A percentile compares a stretch with the other conserved stretches of the same genome.
phyloP scores from a whole-genome alignment of 2,888 invertebrate genomes.

The Sesamia inferens region DNA sequence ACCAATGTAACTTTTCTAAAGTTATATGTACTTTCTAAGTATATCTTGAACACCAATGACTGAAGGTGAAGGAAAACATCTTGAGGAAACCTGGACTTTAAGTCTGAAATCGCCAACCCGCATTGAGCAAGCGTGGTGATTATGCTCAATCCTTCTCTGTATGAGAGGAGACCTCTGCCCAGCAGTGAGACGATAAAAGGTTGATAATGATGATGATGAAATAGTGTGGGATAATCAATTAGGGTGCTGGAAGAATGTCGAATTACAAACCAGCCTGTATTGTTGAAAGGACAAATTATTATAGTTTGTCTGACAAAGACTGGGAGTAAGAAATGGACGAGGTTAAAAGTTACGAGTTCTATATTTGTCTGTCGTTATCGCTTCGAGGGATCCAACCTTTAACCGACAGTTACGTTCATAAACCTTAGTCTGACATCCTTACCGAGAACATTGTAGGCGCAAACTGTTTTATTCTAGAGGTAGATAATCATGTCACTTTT shows the following conservation, averaged over 20 bases:
- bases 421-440: background rate
- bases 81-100: too few species aligned
- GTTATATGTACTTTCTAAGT: too few species aligned
- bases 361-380: background rate
- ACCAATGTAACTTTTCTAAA: too few species aligned
- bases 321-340: background rate
- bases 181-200: too few species aligned
- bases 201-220: too few species aligned
- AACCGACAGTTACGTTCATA: conserved; percentile 3
- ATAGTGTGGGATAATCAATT: too few species aligned
- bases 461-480: background rate
- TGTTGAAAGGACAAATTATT: background rate
- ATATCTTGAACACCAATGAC: too few species aligned
- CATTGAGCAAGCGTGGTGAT: too few species aligned
- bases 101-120: too few species aligned
- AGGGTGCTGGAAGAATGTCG: background rate
- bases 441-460: background rate
- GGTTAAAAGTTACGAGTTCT: background rate
- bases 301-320: background rate
- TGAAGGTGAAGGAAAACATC: too few species aligned
- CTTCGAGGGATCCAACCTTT: background rate
- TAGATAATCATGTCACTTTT: background rate
- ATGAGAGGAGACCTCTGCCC: too few species aligned
- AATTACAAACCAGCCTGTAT: background rate
- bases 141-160: too few species aligned